Evolutionary conservation across 1,140 invertebrate species (phyloP).

Genomic region (Thalassaphorura encarpata): DNA sequence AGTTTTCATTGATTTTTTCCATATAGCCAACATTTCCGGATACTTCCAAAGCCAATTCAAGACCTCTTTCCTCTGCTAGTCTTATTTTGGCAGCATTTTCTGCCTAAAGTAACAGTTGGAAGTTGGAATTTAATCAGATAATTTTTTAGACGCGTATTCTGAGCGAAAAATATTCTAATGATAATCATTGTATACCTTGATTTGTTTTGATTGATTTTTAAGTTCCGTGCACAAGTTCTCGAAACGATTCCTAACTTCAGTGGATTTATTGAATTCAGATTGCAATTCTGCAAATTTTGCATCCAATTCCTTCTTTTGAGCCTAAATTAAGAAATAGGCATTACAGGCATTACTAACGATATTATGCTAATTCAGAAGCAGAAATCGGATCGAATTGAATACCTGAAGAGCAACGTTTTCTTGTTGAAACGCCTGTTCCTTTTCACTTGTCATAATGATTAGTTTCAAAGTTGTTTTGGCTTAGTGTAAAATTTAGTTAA

Average conservation of each 20-base stretch:
- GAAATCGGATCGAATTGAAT: too few relatives aligned
- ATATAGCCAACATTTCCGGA: constrained; percentile 24
- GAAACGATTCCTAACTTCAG: constrained; percentile 15
- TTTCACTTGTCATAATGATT: background rate
- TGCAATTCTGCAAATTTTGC: constrained; percentile 9
- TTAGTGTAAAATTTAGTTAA: background rate
- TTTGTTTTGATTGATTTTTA: constrained; percentile 23
- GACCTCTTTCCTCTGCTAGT: constrained; percentile 20
- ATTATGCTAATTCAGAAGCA: background rate
- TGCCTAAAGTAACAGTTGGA: background rate
- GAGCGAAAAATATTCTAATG: too few relatives aligned
- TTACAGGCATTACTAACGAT: background rate
- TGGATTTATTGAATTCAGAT: constrained; percentile 19
- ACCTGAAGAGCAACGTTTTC: constrained; percentile 12
- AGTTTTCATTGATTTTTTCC: constrained; percentile 19
- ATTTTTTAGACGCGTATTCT: too few relatives aligned
- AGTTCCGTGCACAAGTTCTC: constrained; percentile 28
- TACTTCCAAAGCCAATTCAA: constrained; percentile 22
- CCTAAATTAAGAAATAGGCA: constrained; percentile 4
- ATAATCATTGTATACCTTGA: constrained; percentile 25
- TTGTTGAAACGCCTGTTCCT: constrained; percentile 2
- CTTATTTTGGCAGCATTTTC: constrained; percentile 14
- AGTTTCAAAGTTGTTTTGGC: background rate
- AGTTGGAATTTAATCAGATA: too few relatives aligned
- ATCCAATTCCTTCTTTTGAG: constrained; percentile 18